Evolutionary conservation across 2,888 invertebrate species (phyloP), one percentile per base, ranked within the genome.

Genomic region (Neuroscelio doddi): DNA sequence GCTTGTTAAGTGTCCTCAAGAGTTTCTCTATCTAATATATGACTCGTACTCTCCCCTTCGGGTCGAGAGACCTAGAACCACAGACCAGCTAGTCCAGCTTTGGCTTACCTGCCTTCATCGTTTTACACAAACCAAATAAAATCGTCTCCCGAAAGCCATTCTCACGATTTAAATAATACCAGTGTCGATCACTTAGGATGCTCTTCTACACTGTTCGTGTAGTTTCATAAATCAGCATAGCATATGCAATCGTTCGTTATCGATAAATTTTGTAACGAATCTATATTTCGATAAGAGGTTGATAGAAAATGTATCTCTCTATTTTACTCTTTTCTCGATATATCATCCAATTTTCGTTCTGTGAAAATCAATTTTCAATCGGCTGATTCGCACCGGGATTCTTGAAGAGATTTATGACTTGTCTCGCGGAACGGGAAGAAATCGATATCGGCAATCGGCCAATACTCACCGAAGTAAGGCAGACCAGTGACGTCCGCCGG

Each of bases 1-100:
- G 80, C 79, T 80, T 80, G 80, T 80, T 80, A 80, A 77, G 79
- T 80, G 80, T 80, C 80, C 79, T 78, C 79, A 74, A 80, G 77
- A 77, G 76, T 76, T 76, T 78, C 56, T 56, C 56, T 34, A 42
- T 80, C 71, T 80, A 80, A 80, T 80, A 79, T 80, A 80, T 79
- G 79, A 79, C 80, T 79, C 75, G 77, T 76, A 75, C 76, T 71
- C 73, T 74, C 71, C 74, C 73, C 75, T 75, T 65, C 59, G 58
- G 53, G 39, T 52, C 47, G 53, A 49, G 58, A 59, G 53, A 46
- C 47, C 47, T 53, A 51, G 55, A 53, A 52, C 29, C 34, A 16
- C 39, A 46, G 53, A 45, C 52, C 61, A 53, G 53, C 46, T 63
- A 46, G 56, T 68, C 64, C 45, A 56, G 50, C 56, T 50, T 49